Conservation (phyloP, 2,888 invertebrate species). For the Drosophila meridiana region DNA sequence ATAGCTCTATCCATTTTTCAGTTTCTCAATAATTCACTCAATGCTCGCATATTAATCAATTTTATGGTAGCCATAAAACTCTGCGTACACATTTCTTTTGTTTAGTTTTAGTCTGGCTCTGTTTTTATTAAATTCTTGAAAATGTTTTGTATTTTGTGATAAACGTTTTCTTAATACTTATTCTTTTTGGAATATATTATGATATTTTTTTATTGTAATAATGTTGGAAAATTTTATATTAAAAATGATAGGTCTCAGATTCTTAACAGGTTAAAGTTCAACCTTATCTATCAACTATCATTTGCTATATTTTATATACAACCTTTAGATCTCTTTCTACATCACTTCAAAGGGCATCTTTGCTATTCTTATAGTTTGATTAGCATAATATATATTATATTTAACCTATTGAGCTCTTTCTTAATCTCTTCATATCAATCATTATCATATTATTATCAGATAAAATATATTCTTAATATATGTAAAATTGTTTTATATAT, state of each 20-base stretch:
- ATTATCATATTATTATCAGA: background rate
- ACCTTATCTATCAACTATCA: background rate
- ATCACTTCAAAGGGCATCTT: background rate
- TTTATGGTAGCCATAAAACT: constrained; percentile 11
- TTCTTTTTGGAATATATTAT: background rate
- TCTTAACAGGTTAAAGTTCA: background rate
- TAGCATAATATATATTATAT: background rate
- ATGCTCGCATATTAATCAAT: constrained; percentile 2
- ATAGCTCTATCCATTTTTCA: constrained; percentile 1
- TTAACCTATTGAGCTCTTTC: background rate
- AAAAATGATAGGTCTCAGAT: background rate
- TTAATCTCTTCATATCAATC: background rate
- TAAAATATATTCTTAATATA: background rate
- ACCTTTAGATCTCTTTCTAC: background rate
- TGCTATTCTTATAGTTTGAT: background rate
- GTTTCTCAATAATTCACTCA: background rate
- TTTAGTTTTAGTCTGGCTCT: background rate
- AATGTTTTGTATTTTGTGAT: background rate
- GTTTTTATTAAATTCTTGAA: background rate
- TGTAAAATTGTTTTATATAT: background rate
- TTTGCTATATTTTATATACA: background rate
- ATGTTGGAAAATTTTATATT: background rate
- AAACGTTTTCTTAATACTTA: background rate
- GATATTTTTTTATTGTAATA: background rate
- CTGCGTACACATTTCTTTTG: background rate